Conservation (phyloP, 1,140 invertebrate species). For the Amphibalanus amphitrite region DNA sequence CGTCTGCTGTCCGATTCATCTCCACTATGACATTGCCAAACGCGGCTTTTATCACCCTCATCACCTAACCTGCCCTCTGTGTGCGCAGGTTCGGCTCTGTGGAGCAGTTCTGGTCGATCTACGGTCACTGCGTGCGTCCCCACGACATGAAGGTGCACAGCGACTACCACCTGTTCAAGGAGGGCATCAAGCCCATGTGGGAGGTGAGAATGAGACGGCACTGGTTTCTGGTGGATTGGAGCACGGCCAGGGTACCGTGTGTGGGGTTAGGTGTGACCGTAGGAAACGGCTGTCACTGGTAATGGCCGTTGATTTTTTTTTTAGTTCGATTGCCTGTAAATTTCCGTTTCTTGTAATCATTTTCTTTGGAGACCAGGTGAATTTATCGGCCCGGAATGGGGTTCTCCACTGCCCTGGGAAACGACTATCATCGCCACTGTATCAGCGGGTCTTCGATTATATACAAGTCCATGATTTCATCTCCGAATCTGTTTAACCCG, state of each 20-base stretch:
- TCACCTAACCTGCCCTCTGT: slow-evolving; percentile 9
- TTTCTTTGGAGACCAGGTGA: too few relatives aligned
- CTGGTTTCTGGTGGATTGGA: too few relatives aligned
- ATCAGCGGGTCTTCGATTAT: slow-evolving; percentile 5
- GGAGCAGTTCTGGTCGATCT: slow-evolving; percentile 93
- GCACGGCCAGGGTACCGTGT: too few relatives aligned
- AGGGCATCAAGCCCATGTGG: slow-evolving; percentile 98
- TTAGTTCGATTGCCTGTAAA: too few relatives aligned
- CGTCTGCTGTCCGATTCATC: not conserved
- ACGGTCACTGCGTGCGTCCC: slow-evolving; percentile 76
- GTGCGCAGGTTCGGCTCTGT: slow-evolving; percentile 50
- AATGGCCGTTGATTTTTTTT: too few relatives aligned
- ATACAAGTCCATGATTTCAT: not conserved
- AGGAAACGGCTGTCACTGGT: too few relatives aligned
- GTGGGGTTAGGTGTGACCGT: too few relatives aligned
- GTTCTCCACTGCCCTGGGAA: too few relatives aligned
- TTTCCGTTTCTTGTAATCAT: too few relatives aligned
- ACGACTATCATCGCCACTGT: too few relatives aligned
- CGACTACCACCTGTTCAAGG: slow-evolving; percentile 95
- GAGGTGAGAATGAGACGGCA: too few relatives aligned
- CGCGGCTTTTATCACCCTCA: not conserved
- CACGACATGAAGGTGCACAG: slow-evolving; percentile 73
- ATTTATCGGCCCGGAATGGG: too few relatives aligned
- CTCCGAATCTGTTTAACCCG: not conserved
- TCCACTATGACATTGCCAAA: not conserved